Base-by-base conservation (phyloP, 1,140 invertebrate species). In the Agrypnia vestita region DNA sequence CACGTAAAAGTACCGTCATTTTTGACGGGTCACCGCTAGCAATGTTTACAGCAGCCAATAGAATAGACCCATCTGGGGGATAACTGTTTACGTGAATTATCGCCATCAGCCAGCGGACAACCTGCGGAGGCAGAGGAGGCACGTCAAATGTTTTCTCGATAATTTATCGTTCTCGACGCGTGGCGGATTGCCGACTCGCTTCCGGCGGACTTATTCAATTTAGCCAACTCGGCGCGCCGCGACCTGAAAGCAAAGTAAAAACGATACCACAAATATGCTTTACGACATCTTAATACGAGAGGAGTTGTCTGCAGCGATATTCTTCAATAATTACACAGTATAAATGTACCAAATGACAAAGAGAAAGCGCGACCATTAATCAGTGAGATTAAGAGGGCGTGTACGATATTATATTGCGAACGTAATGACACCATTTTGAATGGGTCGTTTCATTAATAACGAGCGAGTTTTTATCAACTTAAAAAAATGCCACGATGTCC, bases 11-110 rank as follows among this genome's bases (percentile, higher is more conserved):
- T n/a, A n/a, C n/a, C n/a, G n/a, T n/a, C n/a, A n/a, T n/a, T n/a
- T n/a, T n/a, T n/a, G n/a, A n/a, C n/a, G n/a, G n/a, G n/a, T n/a
- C n/a, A n/a, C n/a, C n/a, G n/a, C n/a, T n/a, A n/a, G n/a, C n/a
- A 77, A 81, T 81, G 77, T 81, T 81, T 78, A 81, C 53, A 78
- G 47, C 75, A 76, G 75, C 49, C 80, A 73, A 81, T 81, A 81
- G 80, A 81, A 81, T 81, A 81, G 80, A 81, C 77, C 59, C 80
- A 81, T 81, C 80, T 78, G 19, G 55, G 15, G 61, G 80, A 78
- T 81, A 78, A 81, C 80, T 74, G 80, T 81, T 71, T 47, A 19
- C 71, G 35, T 81, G 80, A 81, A 78, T 81, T 81, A 81, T 81
- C 8, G 75, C 43, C 17, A 44, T 64, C n/a, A 53, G 64, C 56